Base-by-base conservation (phyloP, 2,113 vertebrate genomes). In the Hippoglossus stenolepis region DNA sequence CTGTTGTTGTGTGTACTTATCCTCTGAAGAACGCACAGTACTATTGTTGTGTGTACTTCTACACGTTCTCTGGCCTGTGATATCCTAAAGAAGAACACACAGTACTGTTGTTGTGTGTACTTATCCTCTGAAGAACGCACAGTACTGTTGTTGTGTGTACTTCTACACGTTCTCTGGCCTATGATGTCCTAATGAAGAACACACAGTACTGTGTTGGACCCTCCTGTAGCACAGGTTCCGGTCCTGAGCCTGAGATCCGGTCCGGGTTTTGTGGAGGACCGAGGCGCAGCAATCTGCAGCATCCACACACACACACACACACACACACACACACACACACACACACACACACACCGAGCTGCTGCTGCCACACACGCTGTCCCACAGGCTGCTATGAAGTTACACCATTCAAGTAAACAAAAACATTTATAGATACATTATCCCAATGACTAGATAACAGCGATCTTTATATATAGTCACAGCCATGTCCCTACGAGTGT, bases 331-430 rank as follows among this genome's bases (percentile, higher is more conserved):
- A 57, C 18, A 54, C 51, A 21, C 49, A 51, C 49, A 20, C 49
- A 51, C 49, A 51, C 49, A 51, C 49, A 51, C 49, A 51, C 81
- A 53, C 82, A 84, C 83, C 77, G 70, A 86, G 82, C 80, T 78
- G 47, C 80, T 24, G 35, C 75, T 85, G 73, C 85, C 91, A 90
- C 91, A 91, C 91, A 91, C 88, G 85, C 91, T 81, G 88, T 26
- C 79, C 78, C 45, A 74, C 31, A 43, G 26, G 75, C 84, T 70
- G 86, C 79, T 70, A 65, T 85, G 82, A 90, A 88, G 74, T 91
- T 90, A 83, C 87, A 89, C 79, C 43, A 75, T 74, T 85, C 68
- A 82, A 88, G 85, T 88, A 87, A 85, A 89, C 86, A 90, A 21
- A 82, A 65, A 78, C 86, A 85, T 87, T 87, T 72, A 87, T 80